A percentile compares a stretch with the other conserved stretches of the same genome.
phyloP scores from a whole-genome alignment of 2,888 invertebrate species.

The Ormia ochracea region DNA sequence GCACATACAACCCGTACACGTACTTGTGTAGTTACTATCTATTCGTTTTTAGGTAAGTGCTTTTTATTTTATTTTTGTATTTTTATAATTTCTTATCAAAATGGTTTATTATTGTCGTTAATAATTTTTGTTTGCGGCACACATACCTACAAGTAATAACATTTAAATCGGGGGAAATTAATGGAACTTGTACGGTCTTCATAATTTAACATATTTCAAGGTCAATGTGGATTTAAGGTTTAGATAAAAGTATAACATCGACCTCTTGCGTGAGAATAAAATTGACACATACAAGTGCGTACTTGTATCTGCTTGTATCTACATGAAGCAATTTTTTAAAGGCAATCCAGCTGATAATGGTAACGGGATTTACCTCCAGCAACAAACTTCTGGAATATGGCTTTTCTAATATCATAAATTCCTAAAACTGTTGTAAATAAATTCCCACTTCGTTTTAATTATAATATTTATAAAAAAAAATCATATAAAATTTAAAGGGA shows the following conservation, averaged over 20 bases:
- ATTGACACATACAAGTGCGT: not conserved
- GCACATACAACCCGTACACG: not conserved
- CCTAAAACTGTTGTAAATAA: not conserved
- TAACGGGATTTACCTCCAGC: no score
- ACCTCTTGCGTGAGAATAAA: constrained; percentile 1
- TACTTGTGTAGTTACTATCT: constrained; percentile 14
- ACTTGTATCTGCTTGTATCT: no score
- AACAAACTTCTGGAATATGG: no score
- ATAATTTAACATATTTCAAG: constrained; percentile 45
- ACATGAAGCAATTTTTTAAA: no score
- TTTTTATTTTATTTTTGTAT: constrained; percentile 7
- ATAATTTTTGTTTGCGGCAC: not conserved
- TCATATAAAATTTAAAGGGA: not conserved
- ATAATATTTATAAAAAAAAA: not conserved
- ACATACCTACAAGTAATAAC: constrained; percentile 6
- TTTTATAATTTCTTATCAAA: constrained; percentile 50
- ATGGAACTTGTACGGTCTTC: constrained; percentile 40
- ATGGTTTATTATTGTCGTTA: not conserved
- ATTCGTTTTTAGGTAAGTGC: constrained; percentile 28
- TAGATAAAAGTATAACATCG: constrained; percentile 33
- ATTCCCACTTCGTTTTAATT: not conserved
- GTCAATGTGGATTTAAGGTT: constrained; percentile 28
- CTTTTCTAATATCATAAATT: no score
- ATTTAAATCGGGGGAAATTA: constrained; percentile 6
- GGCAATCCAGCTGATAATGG: no score